Evolutionary conservation across 2,888 invertebrate genomes (phyloP), one percentile per base, ranked within the genome.

Genomic region (Anthoptus insignis): DNA sequence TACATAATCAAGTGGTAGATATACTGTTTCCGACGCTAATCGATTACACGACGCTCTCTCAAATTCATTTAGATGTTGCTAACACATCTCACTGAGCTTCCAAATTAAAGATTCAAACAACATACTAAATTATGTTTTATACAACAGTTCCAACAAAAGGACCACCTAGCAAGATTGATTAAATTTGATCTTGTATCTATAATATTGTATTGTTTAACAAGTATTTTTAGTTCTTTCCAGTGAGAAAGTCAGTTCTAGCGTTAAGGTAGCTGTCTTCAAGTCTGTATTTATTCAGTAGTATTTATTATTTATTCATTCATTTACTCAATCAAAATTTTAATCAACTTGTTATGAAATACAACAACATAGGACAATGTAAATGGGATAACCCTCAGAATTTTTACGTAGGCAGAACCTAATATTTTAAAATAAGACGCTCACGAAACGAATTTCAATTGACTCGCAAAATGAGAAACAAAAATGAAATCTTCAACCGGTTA

Each of bases 11-110:
- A 45, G 66, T 69, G 60, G 21, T n/a, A 24, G 59, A 59, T 13
- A 37, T 37, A 53, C 59, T 65, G 69, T 71, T 71, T 65, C 65
- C 67, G 64, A 67, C 56, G 67, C 69, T 59, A 71, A 71, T 71
- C 50, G 69, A 45, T 69, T 67, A 64, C 66, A 70, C 64, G 65
- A 67, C 37, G 52, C 64, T 42, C 59, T 22, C 57, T 14, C 19
- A 8, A 47, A 47, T 34, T 37, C 16, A 59, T 59, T 49, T 24
- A 59, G 52, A 29, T 29, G 32, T 52, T 13, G 22, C 21, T 21
- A 22, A 13, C 22, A 22, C 45, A 5, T 45, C n/a, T n/a, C n/a
- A n/a, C n/a, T n/a, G n/a, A n/a, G n/a, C n/a, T n/a, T n/a, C n/a
- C n/a, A n/a, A 21, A 21, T 45, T 21, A 45, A 21, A 22, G 3